Base-by-base conservation (phyloP, 2,113 vertebrate species). In the Onychostruthus taczanowskii region DNA sequence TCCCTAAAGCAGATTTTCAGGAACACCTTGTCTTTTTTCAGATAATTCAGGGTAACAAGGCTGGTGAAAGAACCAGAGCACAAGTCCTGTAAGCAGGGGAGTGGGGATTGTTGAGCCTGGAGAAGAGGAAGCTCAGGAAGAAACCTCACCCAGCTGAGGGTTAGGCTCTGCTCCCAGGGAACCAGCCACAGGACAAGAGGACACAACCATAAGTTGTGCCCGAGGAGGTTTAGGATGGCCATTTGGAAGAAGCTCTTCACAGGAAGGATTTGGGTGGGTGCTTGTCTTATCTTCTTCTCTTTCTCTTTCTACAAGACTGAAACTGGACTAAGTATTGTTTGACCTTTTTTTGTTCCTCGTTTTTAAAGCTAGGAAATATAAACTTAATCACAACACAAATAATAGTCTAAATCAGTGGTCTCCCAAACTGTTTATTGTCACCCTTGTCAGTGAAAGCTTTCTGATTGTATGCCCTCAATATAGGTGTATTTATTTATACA, bases 181-280 rank as follows among this genome's bases (percentile, higher is more conserved):
- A 22, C 17, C 10, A 59, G 52, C 7, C 21, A 10, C 14, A 52
- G 27, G 31, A 52, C 31, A 52, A 59, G 31, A 86, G 22, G 7
- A 18, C 22, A 44, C 1, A 37, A 44, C 5, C 22, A 33, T 8
- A 59, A 52, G 9, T 9, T 77, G 27, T 0, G 0, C 11, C 37
- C 0, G 1, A 13, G 46, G 16, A 30, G 4, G 16, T 58, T 41
- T 50, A 31, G 26, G 9, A 23, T 74, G 41, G 49, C 19, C 41
- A 33, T 15, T 18, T 47, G 33, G 37, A 67, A 28, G 30, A 68
- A 68, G 13, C 3, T 59, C 16, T 67, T 58, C 13, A 11, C 37
- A 68, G 53, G 9, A 52, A 43, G 8, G 11, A 23, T 37, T 75
- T 49, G 8, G 4, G 3, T 70, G 2, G 2, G 20, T 37, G 2